Evolutionary conservation across 2,888 invertebrate species (phyloP), one percentile per base, ranked within the genome.

Genomic region (Sturmia bella): DNA sequence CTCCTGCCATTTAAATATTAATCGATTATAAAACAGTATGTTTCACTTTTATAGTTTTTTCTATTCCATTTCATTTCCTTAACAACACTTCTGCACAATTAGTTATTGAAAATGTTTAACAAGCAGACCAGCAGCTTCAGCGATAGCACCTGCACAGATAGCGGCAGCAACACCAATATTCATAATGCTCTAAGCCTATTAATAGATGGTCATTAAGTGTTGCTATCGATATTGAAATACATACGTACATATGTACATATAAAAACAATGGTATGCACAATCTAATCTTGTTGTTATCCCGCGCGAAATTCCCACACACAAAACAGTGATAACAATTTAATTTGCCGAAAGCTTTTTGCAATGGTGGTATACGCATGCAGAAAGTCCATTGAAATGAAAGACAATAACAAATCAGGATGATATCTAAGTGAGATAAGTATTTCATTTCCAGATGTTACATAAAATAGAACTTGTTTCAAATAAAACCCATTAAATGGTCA

Each of bases 21-120:
- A 1, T 45, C 50, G 13, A 21, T 32, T 32, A 50, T 32, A 75
- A 75, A 75, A 59, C 61, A 74, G 43, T 45, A 24, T 50, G 66
- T 72, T 81, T 81, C 52, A 77, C 63, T 76, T 76, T 80, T 76
- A 80, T 63, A 63, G 63, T n/a, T 69, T 69, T 66, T 15, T 39
- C 48, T 37, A 39, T 57, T 39, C 17, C 57, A 68, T 39, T 39
- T 54, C 54, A 54, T 70, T 48, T 27, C 45, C 43, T 27, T 76
- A 76, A 63, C 56, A 48, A 66, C 7, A 59, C 66, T 81, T 81
- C 76, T 81, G 73, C 54, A 68, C 76, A 76, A 80, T 80, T 80
- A 80, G 76, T 76, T 80, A 76, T 80, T 48, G 76, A 76, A 80
- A 70, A 45, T 52, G 48, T 75, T 70, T 43, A 76, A 43, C 37